phyloP scores from a whole-genome alignment of 2,113 vertebrate genomes.

The Cavia aperea region DNA sequence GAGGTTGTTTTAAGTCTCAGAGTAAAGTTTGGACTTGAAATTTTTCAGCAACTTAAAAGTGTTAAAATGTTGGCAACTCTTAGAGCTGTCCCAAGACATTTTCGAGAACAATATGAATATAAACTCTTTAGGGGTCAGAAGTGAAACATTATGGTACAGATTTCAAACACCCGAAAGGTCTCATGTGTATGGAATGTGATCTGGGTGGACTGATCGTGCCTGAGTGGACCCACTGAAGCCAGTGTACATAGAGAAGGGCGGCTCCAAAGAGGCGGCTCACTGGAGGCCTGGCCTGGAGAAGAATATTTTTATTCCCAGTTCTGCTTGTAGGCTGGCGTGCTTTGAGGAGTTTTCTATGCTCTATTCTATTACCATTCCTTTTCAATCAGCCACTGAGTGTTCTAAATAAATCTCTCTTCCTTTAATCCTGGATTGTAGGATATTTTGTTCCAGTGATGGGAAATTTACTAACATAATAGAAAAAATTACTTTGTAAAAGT shows the following conservation, averaged over 20 bases:
- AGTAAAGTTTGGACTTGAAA: neutral
- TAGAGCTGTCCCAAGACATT: neutral
- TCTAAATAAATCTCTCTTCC: neutral
- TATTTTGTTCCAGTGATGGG: neutral
- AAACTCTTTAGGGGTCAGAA: neutral
- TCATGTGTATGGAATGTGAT: neutral
- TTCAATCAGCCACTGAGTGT: neutral
- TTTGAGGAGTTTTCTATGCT: neutral
- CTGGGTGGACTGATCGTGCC: neutral
- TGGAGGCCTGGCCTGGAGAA: neutral
- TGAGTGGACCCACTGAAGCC: too few relatives aligned
- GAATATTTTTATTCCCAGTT: too few relatives aligned
- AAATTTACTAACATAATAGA: neutral
- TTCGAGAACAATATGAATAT: neutral
- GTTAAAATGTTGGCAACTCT: neutral
- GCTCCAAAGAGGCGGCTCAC: neutral
- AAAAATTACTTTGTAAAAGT: neutral
- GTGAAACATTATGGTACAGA: neutral
- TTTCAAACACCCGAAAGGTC: neutral
- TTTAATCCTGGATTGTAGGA: neutral
- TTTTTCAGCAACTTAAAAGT: neutral
- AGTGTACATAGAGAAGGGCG: neutral
- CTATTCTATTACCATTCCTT: neutral
- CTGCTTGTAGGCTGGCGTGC: neutral
- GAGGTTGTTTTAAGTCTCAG: neutral